Base-by-base conservation (phyloP, 2,888 invertebrate genomes). In the Pollenia griseotomentosa region DNA sequence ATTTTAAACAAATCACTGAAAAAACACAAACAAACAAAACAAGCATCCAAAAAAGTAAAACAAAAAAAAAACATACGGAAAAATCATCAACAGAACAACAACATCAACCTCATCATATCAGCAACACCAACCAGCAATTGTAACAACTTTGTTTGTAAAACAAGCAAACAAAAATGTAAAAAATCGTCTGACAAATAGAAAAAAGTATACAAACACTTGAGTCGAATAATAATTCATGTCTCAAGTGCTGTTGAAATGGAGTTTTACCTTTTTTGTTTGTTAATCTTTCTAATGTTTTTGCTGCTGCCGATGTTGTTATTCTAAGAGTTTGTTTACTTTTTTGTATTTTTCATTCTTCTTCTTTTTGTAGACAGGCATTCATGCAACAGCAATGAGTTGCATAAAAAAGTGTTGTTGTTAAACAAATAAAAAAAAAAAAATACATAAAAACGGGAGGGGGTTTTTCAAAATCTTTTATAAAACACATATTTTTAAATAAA, bases 231-330 rank as follows among this genome's bases (percentile, higher is more conserved):
- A 89, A 87, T 85, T 85, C 86, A 85, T 89, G 91, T 91, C 91
- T 91, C 90, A 89, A 91, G 91, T 91, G 90, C 78, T 91, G 90
- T 90, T 91, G 88, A 90, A 91, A 91, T 89, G 90, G 90, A 90
- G 89, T 89, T 89, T 65, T 85, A 83, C 81, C 78, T 75, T 78
- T 59, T 83, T 57, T 73, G 63, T 40, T 2, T 23, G 23, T 71
- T 59, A 79, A 73, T 71, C 59, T 79, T 66, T 84, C 23, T 80
- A 79, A 70, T 79, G n/a, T 70, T 59, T 57, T 44, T 71, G 16
- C n/a, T 66, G 14, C 44, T 65, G 51, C 61, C 19, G 48, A 66
- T 83, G 70, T 71, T 87, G 80, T 83, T 83, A 63, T 82, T 83
- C 61, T 77, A 70, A 77, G 83, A 78, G 65, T 74, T 75, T 86